Base-by-base conservation (phyloP, 2,888 invertebrate species). In the Encarsia formosa region DNA sequence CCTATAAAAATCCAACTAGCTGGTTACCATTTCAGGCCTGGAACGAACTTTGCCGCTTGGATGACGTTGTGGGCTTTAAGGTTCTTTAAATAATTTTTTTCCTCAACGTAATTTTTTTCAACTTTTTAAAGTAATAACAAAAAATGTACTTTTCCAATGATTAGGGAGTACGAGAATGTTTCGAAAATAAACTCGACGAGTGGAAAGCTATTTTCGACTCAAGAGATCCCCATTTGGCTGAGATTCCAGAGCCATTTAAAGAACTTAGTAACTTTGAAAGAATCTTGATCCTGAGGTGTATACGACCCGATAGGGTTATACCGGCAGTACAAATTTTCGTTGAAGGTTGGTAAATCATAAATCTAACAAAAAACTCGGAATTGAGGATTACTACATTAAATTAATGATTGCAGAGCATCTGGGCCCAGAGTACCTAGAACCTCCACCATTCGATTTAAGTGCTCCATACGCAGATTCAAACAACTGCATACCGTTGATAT, bases 251-350 rank as follows among this genome's bases (percentile, higher is more conserved):
- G 1, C 86, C 86, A 0, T 95, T 87, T 84, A 63, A 85, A 15
- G 79, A 81, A 20, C 71, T 90, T 4, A 75, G 75, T 22, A 61
- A 74, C 1, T 90, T 96, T 70, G 83, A 93, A 77, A 86, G 83
- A 74, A 73, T 95, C 65, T 74, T 89, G 59, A 75, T 95, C 3
- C 70, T 95, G 5, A 81, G 94, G 44, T 90, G 90, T 60, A 80
- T 95, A 62, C 80, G 95, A 35, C 84, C 88, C 18, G 95, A 96
- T 70, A 95, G 94, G 81, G 82, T 94, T 73, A 84, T 87, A 47
- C 87, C 86, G 13, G 89, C 82, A 22, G 84, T 88, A 47, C 87
- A 85, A 70, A 76, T 79, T 56, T 88, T 86, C 68, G 85, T 90
- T 1, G 71, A 79, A 73, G 75, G 84, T 83, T 59, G 34, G 29